Evolutionary conservation across 2,113 vertebrate genomes (phyloP).

Genomic region (Sylvia atricapilla): DNA sequence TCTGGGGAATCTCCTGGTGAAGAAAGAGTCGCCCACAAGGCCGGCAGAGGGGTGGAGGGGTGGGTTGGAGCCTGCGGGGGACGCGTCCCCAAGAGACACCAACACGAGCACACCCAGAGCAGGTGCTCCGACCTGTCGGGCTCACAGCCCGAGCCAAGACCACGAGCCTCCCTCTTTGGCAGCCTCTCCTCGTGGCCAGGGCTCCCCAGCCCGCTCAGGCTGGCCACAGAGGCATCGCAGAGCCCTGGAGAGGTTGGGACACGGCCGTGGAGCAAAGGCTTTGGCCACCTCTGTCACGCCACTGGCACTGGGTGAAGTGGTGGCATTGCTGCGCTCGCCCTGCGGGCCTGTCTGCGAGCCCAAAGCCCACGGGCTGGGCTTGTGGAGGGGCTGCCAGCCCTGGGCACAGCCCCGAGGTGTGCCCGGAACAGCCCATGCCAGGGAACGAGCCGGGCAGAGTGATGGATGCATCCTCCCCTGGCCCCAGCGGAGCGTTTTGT

Average conservation of each 20-base stretch:
- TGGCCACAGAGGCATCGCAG: fast-evolving
- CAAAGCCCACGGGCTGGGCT: background rate
- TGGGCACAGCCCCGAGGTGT: background rate
- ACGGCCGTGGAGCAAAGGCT: background rate
- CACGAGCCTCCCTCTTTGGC: background rate
- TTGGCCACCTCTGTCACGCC: fast-evolving
- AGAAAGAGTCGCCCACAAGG: constrained; percentile 16
- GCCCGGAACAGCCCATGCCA: background rate
- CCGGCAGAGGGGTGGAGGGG: background rate
- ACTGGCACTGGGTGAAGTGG: background rate
- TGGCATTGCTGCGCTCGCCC: background rate
- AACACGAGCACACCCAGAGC: background rate
- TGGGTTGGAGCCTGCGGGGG: background rate
- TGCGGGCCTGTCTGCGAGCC: background rate
- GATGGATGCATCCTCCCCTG: background rate
- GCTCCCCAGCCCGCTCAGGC: background rate
- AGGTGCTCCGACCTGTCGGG: background rate
- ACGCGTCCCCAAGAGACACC: background rate
- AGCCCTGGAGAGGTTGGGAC: background rate
- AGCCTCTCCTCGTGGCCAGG: background rate
- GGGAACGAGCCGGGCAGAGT: background rate
- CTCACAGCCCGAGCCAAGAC: background rate
- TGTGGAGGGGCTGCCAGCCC: background rate
- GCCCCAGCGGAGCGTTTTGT: background rate
- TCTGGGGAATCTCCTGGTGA: background rate